These are phyloP conservation scores for Drosophila crucigera DNA, from an alignment of 2,888 invertebrate genomes.

Conservation along the genomic window DNA sequence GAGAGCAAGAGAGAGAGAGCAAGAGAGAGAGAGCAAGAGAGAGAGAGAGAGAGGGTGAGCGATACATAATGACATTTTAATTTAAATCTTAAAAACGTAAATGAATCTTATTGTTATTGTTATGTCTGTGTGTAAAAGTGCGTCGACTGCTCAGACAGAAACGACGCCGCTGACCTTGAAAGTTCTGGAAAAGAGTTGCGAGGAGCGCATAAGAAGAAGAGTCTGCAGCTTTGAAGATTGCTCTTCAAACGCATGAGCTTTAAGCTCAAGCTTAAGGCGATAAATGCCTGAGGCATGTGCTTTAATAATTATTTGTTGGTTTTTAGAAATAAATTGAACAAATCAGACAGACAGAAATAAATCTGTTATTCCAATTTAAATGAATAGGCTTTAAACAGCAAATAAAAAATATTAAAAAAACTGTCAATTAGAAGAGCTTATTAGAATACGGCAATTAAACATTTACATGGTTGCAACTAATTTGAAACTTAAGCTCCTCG, in stretches of 20 bases:
- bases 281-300: background rate
- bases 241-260: background rate
- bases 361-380: background rate
- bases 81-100: conserved; percentile 61
- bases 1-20: conserved; percentile 7
- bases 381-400: background rate
- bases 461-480: background rate
- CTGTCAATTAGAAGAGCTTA: background rate
- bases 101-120: conserved; percentile 52
- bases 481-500: background rate
- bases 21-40: conserved; percentile 6
- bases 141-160: conserved; percentile 33
- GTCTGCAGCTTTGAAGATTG: background rate
- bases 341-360: background rate
- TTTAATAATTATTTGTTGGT: background rate
- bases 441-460: background rate
- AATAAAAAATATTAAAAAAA: background rate
- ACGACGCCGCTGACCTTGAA: conserved; percentile 34
- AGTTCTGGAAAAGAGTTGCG: conserved; percentile 20
- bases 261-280: background rate
- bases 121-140: conserved; percentile 43
- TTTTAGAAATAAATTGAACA: background rate
- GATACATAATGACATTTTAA: conserved; percentile 55
- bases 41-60: conserved; percentile 16
- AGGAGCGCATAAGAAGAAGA: background rate